These are phyloP conservation scores for Microchrysa polita DNA, from an alignment of 2,888 invertebrate species.

Conservation along the genomic window DNA sequence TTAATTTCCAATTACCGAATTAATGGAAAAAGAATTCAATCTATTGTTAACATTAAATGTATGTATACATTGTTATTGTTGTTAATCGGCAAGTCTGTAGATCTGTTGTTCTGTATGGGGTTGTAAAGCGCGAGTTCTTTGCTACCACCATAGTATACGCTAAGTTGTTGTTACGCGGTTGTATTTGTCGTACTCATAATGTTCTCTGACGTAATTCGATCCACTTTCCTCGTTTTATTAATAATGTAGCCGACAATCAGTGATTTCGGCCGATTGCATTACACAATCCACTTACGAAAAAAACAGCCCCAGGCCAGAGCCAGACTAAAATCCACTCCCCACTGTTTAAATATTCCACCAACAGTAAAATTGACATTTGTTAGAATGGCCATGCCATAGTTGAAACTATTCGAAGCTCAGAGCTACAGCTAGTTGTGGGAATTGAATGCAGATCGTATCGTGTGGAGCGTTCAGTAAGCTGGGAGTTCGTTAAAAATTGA, in stretches of 20 bases:
- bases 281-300: conserved; percentile 48
- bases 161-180: not conserved
- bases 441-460: not conserved
- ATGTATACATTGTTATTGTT: too few species aligned
- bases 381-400: not conserved
- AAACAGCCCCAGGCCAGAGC: conserved; percentile 14
- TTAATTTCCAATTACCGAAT: conserved; percentile 41
- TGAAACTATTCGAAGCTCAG: not conserved
- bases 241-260: conserved; percentile 44
- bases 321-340: too few species aligned
- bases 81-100: not conserved
- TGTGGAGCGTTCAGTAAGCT: conserved; percentile 13
- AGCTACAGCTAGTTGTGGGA: not conserved
- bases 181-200: too few species aligned
- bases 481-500: conserved; percentile 50
- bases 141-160: too few species aligned
- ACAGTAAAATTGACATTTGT: not conserved
- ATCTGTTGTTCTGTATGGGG: conserved; percentile 2
- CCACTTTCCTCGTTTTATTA: conserved; percentile 27
- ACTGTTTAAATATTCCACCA: too few species aligned
- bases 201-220: conserved; percentile 35
- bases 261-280: conserved; percentile 51
- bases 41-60: not conserved
- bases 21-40: conserved; percentile 41
- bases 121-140: conserved; percentile 2